Conservation (phyloP, 2,797 vertebrate species). For the Cygnus olor region DNA sequence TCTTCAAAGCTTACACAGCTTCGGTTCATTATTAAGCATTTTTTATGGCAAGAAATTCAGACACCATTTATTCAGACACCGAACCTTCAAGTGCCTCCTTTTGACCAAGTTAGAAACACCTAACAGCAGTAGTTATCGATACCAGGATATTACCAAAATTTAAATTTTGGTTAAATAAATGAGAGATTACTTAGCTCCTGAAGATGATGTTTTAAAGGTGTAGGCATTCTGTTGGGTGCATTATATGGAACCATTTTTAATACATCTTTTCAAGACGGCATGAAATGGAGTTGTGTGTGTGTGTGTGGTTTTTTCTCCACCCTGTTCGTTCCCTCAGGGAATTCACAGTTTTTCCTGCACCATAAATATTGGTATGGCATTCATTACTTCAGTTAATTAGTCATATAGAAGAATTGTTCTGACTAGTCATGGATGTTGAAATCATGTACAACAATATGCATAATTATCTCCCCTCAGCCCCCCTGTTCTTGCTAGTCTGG, state of each 20-base stretch:
- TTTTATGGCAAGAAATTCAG: background rate
- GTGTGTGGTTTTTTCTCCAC: conserved; percentile 29
- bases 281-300: conserved; percentile 42
- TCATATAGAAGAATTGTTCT: conserved; percentile 64
- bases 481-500: background rate
- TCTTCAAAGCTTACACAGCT: background rate
- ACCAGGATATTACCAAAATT: background rate
- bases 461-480: background rate
- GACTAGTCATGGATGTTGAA: conserved; percentile 60
- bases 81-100: background rate
- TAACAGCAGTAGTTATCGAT: background rate
- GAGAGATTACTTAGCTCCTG: background rate
- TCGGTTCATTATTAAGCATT: background rate
- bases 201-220: background rate
- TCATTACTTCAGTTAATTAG: conserved; percentile 62
- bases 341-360: conserved; percentile 48
- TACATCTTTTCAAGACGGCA: background rate
- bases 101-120: background rate
- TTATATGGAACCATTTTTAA: conserved; percentile 6
- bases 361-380: conserved; percentile 38
- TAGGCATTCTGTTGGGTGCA: accelerated
- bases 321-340: conserved; percentile 63
- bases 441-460: background rate
- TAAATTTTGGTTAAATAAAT: background rate
- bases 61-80: background rate